Base-by-base conservation (phyloP, 2,888 invertebrate genomes). In the Noctua janthina region DNA sequence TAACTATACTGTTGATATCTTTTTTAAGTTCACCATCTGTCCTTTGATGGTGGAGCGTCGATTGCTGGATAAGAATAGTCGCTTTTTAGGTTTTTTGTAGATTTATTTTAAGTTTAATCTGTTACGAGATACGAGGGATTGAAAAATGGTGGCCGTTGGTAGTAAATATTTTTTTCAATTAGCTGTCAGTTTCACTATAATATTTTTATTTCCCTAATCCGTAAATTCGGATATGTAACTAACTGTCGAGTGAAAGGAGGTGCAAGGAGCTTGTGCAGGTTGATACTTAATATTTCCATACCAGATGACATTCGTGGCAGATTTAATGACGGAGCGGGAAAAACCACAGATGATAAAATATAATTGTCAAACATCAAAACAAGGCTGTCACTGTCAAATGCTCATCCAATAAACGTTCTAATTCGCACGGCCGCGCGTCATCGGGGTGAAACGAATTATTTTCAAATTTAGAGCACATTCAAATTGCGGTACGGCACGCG, bases 401-500 rank as follows among this genome's bases (percentile, higher is more conserved):
- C 79, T 82, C 86, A 89, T 88, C 89, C 89, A 90, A 93, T 93
- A 91, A 91, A 91, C 89, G 91, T 90, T 91, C 85, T 85, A 91
- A 91, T 92, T 93, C 93, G 92, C 92, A 93, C 93, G 92, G 90
- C 90, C 89, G 90, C 84, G 90, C 89, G 86, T 78, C 89, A 78
- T 81, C 90, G 78, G 90, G 89, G 91, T 90, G 90, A 88, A 93
- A 91, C 94, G 92, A 96, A 97, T 97, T 97, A 97, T 96, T 95
- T 96, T 96, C 96, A 93, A 96, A 97, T 97, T 97, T 96, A 89
- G 96, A 96, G 94, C 96, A 96, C 93, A 95, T 95, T 94, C 93
- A 96, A 97, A 96, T 96, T 96, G 95, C 95, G 87, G 95, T 95
- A 95, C 91, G 91, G 96, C 97, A 97, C 96, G 97, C 97, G 94